Evolutionary conservation across 2,888 invertebrate genomes (phyloP), one percentile per base, ranked within the genome.

Genomic region (Lymantria monacha): DNA sequence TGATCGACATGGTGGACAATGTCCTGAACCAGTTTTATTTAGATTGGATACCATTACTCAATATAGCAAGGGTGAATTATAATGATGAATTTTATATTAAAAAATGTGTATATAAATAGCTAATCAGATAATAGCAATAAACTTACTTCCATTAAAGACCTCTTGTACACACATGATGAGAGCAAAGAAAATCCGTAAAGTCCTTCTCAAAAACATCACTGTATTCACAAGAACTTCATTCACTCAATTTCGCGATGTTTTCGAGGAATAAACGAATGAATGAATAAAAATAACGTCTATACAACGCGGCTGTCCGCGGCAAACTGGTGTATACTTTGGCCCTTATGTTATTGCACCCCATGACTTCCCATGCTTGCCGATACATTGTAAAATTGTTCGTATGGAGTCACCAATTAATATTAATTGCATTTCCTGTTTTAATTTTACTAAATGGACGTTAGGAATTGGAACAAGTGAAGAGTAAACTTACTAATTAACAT

Each of bases 131-230:
- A n/a, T n/a, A n/a, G n/a, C n/a, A 42, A 42, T 8, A 42, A n/a
- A 42, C 42, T 78, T 59, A 88, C 89, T 86, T 71, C 85, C 85
- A 77, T 88, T 87, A 58, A 70, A 76, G 33, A 87, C 83, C 66
- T 70, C 78, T 55, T 80, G 80, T 43, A 78, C 57, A 44, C 72
- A 69, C 62, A 83, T 72, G 52, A 80, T 61, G 59, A 83, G 59
- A 59, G 83, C 59, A 55, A 85, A 65, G 48, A 77, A 66, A 59
- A 82, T 72, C 53, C 78, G 63, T 59, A 78, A 74, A 60, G 71
- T 74, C 73, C 76, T 72, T 65, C 75, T 74, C 53, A 79, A 69
- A 76, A 78, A 79, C 88, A 88, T 88, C 78, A 86, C 85, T 79
- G 60, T 46, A 31, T 49, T 51, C 56, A 58, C 60, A 42, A 40